Conservation (phyloP, 1,140 invertebrate genomes). For the Panagrolaimus sp. region DNA sequence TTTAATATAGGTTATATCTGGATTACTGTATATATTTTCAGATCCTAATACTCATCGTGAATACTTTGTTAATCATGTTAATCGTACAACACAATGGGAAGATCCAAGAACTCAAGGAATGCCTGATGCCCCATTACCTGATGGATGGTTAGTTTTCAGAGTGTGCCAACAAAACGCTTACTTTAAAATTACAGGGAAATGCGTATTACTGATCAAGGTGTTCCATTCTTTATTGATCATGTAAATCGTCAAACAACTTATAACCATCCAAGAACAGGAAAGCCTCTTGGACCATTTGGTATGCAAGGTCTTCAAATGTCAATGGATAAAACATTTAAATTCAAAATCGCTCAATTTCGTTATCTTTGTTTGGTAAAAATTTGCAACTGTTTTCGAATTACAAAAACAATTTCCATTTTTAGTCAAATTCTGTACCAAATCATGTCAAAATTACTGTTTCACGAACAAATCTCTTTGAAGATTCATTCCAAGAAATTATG, state of each 20-base stretch:
- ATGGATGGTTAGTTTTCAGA: no score
- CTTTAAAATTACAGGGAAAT: no score
- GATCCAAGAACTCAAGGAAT: slow-evolving; percentile 90
- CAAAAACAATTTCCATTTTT: no score
- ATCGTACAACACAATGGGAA: slow-evolving; percentile 97
- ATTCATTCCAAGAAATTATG: slow-evolving; percentile 93
- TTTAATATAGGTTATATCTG: no score
- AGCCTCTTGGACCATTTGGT: slow-evolving; percentile 67
- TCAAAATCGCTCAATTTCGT: slow-evolving; percentile 96
- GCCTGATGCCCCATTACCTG: slow-evolving; percentile 68
- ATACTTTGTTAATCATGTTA: slow-evolving; percentile 98
- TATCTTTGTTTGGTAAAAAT: slow-evolving; percentile 76
- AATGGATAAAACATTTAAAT: slow-evolving; percentile 93
- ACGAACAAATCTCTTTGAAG: slow-evolving; percentile 92
- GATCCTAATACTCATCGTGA: slow-evolving; percentile 81
- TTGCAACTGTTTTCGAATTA: no score
- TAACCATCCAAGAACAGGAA: slow-evolving; percentile 74
- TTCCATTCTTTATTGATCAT: slow-evolving; percentile 95
- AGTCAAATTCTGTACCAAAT: slow-evolving; percentile 80
- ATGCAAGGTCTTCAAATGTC: slow-evolving; percentile 86
- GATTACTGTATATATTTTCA: no score
- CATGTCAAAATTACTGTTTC: slow-evolving; percentile 98
- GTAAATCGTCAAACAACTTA: slow-evolving; percentile 95
- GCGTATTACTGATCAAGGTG: slow-evolving; percentile 78
- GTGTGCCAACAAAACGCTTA: no score